Evolutionary conservation across 1,140 invertebrate species (phyloP).

Genomic region (Frieseomelitta varia): DNA sequence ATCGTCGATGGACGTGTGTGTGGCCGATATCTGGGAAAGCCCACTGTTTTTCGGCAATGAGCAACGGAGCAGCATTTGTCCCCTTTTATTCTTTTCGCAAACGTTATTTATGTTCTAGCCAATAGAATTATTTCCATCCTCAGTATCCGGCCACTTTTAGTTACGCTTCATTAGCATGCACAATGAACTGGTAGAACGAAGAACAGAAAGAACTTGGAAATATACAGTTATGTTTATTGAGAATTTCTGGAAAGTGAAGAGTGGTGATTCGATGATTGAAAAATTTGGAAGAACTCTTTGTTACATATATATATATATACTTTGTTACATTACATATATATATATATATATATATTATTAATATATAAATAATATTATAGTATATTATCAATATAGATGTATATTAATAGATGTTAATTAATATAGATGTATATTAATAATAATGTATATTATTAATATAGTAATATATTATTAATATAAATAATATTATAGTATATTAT

Average conservation of each 20-base stretch:
- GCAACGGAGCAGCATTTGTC: constrained; percentile 28
- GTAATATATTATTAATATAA: too few species aligned
- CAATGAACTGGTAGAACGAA: constrained; percentile 35
- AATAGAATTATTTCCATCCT: background rate
- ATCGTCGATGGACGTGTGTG: constrained; percentile 44
- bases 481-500: too few species aligned
- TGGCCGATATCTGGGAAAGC: constrained; percentile 63
- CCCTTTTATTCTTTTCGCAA: constrained; percentile 11
- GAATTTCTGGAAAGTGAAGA: background rate
- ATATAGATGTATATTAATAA: too few species aligned
- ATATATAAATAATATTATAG: too few species aligned
- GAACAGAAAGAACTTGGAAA: background rate
- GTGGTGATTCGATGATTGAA: background rate
- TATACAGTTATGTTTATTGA: background rate
- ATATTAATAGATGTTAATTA: too few species aligned
- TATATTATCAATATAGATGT: too few species aligned
- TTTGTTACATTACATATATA: too few species aligned
- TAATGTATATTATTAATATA: too few species aligned
- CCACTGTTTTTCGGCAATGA: constrained; percentile 58
- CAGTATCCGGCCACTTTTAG: constrained; percentile 22
- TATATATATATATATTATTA: too few species aligned
- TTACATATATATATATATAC: background rate
- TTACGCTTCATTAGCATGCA: constrained; percentile 58
- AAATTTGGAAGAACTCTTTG: background rate
- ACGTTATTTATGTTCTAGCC: constrained; percentile 12